Percentiles rank a stretch among this genome's conserved stretches.
Evolutionary conservation across 2,113 vertebrate genomes (phyloP).

Genomic region (Psophia crepitans): DNA sequence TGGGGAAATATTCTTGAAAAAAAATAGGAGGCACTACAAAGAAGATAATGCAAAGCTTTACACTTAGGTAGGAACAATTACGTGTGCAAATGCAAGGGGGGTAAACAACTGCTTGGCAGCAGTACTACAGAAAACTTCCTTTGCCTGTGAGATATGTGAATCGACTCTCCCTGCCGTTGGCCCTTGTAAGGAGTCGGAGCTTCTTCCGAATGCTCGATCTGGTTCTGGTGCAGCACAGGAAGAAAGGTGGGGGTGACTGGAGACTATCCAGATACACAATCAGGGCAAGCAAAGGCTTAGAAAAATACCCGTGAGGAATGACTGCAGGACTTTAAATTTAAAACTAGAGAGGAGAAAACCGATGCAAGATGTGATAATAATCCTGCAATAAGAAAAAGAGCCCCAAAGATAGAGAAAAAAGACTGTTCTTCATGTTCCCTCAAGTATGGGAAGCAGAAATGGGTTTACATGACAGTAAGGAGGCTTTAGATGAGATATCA

Average conservation of each 20-base stretch:
- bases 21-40: background rate
- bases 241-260: background rate
- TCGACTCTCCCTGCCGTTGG: background rate
- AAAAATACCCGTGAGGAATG: background rate
- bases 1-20: background rate
- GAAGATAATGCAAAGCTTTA: background rate
- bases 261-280: background rate
- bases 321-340: background rate
- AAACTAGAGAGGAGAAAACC: background rate
- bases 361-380: background rate
- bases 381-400: background rate
- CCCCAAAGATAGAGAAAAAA: background rate
- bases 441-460: background rate
- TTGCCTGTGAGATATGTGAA: background rate
- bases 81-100: background rate
- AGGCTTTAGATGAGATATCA: background rate
- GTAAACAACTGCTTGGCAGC: rapidly evolving
- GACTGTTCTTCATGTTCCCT: background rate
- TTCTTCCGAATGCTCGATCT: background rate
- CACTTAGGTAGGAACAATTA: rapidly evolving
- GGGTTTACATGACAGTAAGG: background rate
- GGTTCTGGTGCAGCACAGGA: background rate
- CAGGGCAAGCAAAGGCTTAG: background rate
- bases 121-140: background rate
- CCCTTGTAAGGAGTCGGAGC: background rate